A percentile compares a stretch with the other conserved stretches of the same genome.
Conservation (phyloP, 2,797 vertebrate species). For the Peromyscus nudipes region DNA sequence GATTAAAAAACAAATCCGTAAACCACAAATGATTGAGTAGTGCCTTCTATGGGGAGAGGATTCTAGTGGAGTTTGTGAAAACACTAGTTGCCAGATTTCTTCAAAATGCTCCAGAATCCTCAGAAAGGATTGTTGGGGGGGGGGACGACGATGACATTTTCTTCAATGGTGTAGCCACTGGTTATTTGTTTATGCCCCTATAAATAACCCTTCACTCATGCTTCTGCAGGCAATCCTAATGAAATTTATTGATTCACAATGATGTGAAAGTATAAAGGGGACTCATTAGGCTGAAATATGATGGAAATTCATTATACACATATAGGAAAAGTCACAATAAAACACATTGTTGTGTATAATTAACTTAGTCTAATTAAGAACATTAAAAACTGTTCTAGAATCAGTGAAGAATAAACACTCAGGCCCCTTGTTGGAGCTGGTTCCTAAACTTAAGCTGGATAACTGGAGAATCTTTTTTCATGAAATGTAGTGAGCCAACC, state of each 20-base stretch:
- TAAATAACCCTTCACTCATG: not conserved
- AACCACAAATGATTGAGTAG: not conserved
- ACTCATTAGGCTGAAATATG: not conserved
- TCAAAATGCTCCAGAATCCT: not conserved
- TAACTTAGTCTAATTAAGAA: not conserved
- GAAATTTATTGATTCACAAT: not conserved
- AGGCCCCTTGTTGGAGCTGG: not conserved
- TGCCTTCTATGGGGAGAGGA: not conserved
- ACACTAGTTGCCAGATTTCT: not conserved
- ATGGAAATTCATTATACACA: not conserved
- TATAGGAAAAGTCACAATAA: not conserved
- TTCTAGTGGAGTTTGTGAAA: not conserved
- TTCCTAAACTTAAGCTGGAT: not conserved
- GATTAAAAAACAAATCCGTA: slow-evolving; percentile 20
- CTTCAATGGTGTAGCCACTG: not conserved
- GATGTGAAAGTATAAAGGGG: not conserved
- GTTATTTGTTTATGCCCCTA: not conserved
- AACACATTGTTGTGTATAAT: not conserved
- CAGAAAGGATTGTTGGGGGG: not conserved
- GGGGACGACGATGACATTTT: not conserved
- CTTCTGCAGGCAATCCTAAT: not conserved
- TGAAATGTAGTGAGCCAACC: not conserved
- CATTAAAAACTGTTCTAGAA: not conserved
- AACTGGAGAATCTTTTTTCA: not conserved
- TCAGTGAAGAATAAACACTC: not conserved